These are phyloP conservation scores for Synergus umbraculus DNA, from an alignment of 2,888 invertebrate genomes.

Conservation along the genomic window DNA sequence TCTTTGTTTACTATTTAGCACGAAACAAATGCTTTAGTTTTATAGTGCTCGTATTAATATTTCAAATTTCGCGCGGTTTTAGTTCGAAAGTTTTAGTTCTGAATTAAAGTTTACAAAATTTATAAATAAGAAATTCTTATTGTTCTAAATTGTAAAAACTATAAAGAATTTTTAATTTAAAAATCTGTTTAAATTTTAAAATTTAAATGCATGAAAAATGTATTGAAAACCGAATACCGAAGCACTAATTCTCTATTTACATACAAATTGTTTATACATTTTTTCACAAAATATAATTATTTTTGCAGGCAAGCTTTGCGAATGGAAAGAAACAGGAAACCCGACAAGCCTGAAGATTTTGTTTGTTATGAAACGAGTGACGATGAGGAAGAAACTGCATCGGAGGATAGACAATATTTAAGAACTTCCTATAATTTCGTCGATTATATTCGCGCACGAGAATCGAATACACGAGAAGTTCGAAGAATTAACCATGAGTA, in stretches of 20 bases:
- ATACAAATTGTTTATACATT: neutral
- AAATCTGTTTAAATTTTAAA: neutral
- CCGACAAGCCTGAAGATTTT: constrained; percentile 94
- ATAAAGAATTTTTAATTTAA: too few species aligned
- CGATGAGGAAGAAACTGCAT: constrained; percentile 89
- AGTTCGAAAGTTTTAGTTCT: neutral
- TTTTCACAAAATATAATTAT: neutral
- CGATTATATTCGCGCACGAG: constrained; percentile 89
- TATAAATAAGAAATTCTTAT: too few species aligned
- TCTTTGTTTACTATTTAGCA: constrained; percentile 56
- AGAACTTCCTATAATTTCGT: constrained; percentile 91
- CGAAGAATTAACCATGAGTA: constrained; percentile 87
- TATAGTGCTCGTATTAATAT: neutral
- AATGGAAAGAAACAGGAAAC: constrained; percentile 87
- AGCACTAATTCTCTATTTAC: neutral
- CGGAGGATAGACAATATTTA: constrained; percentile 85
- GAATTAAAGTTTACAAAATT: too few species aligned
- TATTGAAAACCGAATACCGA: neutral
- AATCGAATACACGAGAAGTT: constrained; percentile 85
- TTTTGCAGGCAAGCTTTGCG: constrained; percentile 72
- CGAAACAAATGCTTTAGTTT: too few species aligned
- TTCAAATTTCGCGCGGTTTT: neutral
- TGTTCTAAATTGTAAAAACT: too few species aligned
- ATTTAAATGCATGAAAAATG: constrained; percentile 7
- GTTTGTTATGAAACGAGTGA: constrained; percentile 93